phyloP scores from a whole-genome alignment of 2,797 vertebrate genomes.

The Chelon auratus region DNA sequence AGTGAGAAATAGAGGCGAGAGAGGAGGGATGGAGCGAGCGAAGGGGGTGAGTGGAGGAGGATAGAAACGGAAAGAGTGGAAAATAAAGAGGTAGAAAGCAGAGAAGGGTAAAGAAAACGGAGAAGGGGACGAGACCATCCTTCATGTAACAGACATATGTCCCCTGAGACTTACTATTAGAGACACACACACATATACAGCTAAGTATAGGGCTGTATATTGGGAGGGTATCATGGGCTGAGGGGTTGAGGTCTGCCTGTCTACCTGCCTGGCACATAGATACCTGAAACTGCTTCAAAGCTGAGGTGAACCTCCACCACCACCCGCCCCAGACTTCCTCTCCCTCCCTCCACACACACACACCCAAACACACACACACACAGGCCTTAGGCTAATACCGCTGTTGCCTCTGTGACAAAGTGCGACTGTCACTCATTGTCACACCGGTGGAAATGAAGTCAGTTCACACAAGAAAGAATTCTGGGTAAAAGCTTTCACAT shows the following conservation, averaged over 20 bases:
- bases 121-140: constrained; percentile 43
- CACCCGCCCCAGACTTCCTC: neutral
- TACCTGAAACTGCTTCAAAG: constrained; percentile 98
- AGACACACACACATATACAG: constrained; percentile 15
- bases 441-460: neutral
- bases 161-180: constrained; percentile 27
- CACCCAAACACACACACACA: constrained; percentile 26
- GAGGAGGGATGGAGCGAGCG: neutral
- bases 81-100: constrained; percentile 2
- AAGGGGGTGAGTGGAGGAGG: neutral
- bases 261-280: constrained; percentile 81
- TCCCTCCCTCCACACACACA: constrained; percentile 16
- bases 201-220: constrained; percentile 9
- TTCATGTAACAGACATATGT: constrained; percentile 43
- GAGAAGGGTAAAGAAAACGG: constrained; percentile 22
- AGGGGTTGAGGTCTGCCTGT: constrained; percentile 77
- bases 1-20: neutral
- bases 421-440: constrained; percentile 49
- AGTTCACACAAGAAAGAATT: neutral
- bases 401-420: constrained; percentile 48
- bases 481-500: neutral
- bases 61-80: neutral
- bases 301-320: constrained; percentile 64
- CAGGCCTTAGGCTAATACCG: constrained; percentile 37
- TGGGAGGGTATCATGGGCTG: constrained; percentile 46